These are phyloP conservation scores for Plebejus melissa DNA, from an alignment of 2,888 invertebrate species.

Conservation along the genomic window DNA sequence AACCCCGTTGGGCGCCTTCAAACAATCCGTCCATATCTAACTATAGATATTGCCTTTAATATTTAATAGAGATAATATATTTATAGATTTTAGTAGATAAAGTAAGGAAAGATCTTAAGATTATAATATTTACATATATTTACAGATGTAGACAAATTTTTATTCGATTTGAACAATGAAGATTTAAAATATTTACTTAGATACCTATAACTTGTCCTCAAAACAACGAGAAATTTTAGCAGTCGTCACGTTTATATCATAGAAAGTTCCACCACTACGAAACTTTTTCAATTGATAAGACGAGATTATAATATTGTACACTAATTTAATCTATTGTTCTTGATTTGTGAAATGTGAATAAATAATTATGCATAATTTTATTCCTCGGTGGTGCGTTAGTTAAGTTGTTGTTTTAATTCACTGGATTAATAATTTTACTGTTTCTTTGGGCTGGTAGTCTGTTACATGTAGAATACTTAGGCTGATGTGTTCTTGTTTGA, in stretches of 20 bases:
- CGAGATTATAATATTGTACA: slow-evolving; percentile 20
- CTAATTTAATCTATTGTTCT: slow-evolving; percentile 19
- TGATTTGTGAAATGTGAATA: not conserved
- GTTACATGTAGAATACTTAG: not conserved
- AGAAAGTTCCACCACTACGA: not conserved
- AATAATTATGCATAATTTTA: slow-evolving; percentile 13
- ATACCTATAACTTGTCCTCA: not conserved
- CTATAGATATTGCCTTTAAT: slow-evolving; percentile 79
- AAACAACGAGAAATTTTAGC: slow-evolving; percentile 15
- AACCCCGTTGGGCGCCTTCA: slow-evolving; percentile 76
- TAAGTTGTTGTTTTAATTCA: slow-evolving; percentile 2
- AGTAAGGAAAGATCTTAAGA: slow-evolving; percentile 66
- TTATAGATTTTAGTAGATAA: slow-evolving; percentile 67
- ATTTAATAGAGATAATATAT: slow-evolving; percentile 79
- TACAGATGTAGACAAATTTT: slow-evolving; percentile 53
- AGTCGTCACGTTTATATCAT: not conserved
- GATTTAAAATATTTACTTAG: slow-evolving; percentile 25
- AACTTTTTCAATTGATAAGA: slow-evolving; percentile 21
- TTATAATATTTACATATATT: slow-evolving; percentile 42
- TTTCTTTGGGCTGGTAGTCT: not conserved
- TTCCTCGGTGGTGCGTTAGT: not conserved
- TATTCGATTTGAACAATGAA: slow-evolving; percentile 24
- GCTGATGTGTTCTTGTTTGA: not conserved
- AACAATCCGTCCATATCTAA: slow-evolving; percentile 78
- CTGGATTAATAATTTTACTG: not conserved